Evolutionary conservation across 2,113 vertebrate species (phyloP), one percentile per base, ranked within the genome.

Genomic region (Corydoras maculifer): DNA sequence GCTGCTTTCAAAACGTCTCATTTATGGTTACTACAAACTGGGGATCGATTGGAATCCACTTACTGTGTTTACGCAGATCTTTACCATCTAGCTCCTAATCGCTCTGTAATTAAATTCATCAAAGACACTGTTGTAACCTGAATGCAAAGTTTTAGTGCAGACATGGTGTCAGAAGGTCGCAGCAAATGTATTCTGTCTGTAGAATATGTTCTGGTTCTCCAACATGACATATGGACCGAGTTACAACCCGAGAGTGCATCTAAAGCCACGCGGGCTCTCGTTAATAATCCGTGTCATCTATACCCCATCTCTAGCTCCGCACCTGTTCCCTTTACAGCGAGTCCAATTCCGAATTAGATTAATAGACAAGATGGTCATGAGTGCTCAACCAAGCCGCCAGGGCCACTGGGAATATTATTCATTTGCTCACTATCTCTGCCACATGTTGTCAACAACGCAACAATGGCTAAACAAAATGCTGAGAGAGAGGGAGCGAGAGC

Each of bases 391-490:
- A 86, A 80, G 81, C 81, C 64, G 73, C 79, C 67, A 76, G 77
- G 84, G 82, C 78, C 77, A 32, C 78, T 80, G 83, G 84, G 74
- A 80, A 83, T 83, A 80, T 83, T 84, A 82, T 86, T 87, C 82
- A 88, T 89, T 89, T 88, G 87, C 85, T 85, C 86, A 84, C 85
- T 85, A 87, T 86, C 81, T 77, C 77, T 79, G 86, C 86, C 89
- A 88, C 87, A 87, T 87, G 87, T 86, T 83, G 70, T 86, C 85
- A 83, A 85, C 85, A 63, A 75, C 74, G 57, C 84, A 83, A 85
- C 85, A 63, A 76, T 76, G 61, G 73, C 71, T 79, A 84, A 84
- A 82, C 64, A 80, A 71, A 69, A 72, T 72, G 78, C 78, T 86
- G 81, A 48, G 58, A 29, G 65, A 29, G 15, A 62, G 13, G 14